phyloP scores from a whole-genome alignment of 2,113 vertebrate species.

The Eolophus roseicapilla region DNA sequence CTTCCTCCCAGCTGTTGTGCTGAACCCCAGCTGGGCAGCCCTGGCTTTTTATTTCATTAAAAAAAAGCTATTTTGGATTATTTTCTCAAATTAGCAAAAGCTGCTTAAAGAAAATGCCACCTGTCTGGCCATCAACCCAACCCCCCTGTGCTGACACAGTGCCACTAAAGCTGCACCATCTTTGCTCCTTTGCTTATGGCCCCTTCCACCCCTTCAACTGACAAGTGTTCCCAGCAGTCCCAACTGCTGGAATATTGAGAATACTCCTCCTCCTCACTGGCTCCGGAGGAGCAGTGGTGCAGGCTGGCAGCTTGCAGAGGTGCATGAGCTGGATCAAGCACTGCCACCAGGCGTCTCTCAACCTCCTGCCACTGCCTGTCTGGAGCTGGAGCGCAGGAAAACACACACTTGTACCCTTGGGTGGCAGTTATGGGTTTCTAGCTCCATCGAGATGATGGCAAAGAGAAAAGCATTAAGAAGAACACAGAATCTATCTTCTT shows the following conservation, averaged over 20 bases:
- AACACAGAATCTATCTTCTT: no score
- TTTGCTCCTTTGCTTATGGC: background rate
- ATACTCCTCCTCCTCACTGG: fast-evolving
- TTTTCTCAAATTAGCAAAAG: background rate
- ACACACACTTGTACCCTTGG: fast-evolving
- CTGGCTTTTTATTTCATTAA: background rate
- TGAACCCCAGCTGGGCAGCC: background rate
- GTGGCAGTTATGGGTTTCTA: background rate
- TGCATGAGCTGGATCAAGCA: fast-evolving
- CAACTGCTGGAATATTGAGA: background rate
- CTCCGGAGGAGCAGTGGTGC: fast-evolving
- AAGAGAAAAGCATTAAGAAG: background rate
- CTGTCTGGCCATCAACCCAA: background rate
- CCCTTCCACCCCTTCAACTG: background rate
- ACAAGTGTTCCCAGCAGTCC: background rate
- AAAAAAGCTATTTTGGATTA: background rate
- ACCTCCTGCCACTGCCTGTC: background rate
- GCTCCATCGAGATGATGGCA: background rate
- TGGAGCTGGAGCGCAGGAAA: background rate
- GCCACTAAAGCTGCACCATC: fast-evolving
- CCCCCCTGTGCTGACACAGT: fast-evolving
- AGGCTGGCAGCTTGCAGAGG: fast-evolving
- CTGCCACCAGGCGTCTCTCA: background rate
- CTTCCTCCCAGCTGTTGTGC: background rate
- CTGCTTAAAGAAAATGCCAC: background rate